These are phyloP conservation scores for Pogonophryne albipinna DNA, from an alignment of 2,797 vertebrate genomes.

Conservation along the genomic window DNA sequence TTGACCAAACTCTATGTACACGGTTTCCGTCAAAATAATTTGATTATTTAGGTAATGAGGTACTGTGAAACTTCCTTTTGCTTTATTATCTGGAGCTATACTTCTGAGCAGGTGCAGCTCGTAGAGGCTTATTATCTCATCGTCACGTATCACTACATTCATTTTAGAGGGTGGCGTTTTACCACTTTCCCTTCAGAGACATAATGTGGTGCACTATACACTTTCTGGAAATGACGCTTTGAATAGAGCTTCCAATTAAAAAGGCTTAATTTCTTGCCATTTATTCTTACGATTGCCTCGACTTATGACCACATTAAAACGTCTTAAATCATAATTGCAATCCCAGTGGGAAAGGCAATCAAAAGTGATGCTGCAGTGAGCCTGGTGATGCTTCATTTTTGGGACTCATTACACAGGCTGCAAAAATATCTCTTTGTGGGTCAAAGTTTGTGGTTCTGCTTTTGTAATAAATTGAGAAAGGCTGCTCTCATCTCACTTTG, in stretches of 20 bases:
- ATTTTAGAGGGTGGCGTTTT: conserved; percentile 23
- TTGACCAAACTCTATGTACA: conserved; percentile 26
- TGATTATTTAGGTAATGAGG: conserved; percentile 59
- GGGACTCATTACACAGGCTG: conserved; percentile 35
- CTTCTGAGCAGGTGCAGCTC: conserved; percentile 28
- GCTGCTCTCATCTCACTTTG: conserved; percentile 30
- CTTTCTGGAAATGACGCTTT: conserved; percentile 49
- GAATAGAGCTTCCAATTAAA: conserved; percentile 65
- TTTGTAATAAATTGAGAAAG: conserved; percentile 51
- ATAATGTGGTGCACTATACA: conserved; percentile 22
- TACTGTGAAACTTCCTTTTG: conserved; percentile 23
- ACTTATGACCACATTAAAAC: conserved; percentile 76
- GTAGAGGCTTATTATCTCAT: conserved; percentile 26
- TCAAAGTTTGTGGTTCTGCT: conserved; percentile 32
- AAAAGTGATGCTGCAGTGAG: conserved; percentile 53
- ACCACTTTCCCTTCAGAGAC: conserved; percentile 1
- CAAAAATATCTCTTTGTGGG: conserved; percentile 22
- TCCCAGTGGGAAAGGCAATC: conserved; percentile 56
- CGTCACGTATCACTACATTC: conserved; percentile 22
- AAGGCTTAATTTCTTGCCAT: conserved; percentile 51
- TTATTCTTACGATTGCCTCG: conserved; percentile 63
- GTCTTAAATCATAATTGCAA: conserved; percentile 71
- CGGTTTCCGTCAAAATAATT: conserved; percentile 14
- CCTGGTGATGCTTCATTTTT: conserved; percentile 50
- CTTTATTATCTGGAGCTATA: conserved; percentile 25